Evolutionary conservation across 2,797 vertebrate species (phyloP), one percentile per base, ranked within the genome.

Genomic region (Poecilia velifera): DNA sequence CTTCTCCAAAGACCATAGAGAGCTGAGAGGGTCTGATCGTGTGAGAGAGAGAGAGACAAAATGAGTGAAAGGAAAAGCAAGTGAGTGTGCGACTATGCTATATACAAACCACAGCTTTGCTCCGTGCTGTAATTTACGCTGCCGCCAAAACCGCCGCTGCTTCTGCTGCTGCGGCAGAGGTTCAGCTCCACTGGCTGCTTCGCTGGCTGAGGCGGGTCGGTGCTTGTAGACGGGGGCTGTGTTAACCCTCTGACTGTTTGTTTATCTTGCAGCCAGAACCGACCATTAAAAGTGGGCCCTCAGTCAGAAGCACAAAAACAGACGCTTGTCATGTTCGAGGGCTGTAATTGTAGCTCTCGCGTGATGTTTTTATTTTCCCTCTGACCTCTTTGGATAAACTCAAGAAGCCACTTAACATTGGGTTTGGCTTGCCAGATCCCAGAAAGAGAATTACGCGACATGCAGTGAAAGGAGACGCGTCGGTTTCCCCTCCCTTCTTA

Each of bases 301-400:
- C 89, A 86, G 93, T 95, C 93, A 96, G 94, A 91, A 93, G 94
- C 94, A 91, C 89, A 94, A 94, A 94, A 96, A 94, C 94, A 95
- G 95, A 94, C 90, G 90, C 93, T 96, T 95, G 95, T 95, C 95
- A 93, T 96, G 96, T 96, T 95, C 87, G 91, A 95, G 93, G 94
- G 92, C 94, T 94, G 94, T 94, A 95, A 96, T 96, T 95, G 94
- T 92, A 96, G 92, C 90, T 94, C 93, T 94, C 76, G 86, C 91
- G 93, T 95, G 94, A 95, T 96, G 96, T 95, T 95, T 96, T 94
- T 94, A 95, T 96, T 96, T 95, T 96, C 94, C 93, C 95, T 92
- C 95, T 94, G 95, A 96, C 96, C 96, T 96, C 95, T 92, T 90
- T 95, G 95, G 91, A 95, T 95, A 95, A 96, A 96, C 96, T 96